These are phyloP conservation scores for Coccyzus lansbergi DNA, from an alignment of 2,797 vertebrate species.

Conservation along the genomic window DNA sequence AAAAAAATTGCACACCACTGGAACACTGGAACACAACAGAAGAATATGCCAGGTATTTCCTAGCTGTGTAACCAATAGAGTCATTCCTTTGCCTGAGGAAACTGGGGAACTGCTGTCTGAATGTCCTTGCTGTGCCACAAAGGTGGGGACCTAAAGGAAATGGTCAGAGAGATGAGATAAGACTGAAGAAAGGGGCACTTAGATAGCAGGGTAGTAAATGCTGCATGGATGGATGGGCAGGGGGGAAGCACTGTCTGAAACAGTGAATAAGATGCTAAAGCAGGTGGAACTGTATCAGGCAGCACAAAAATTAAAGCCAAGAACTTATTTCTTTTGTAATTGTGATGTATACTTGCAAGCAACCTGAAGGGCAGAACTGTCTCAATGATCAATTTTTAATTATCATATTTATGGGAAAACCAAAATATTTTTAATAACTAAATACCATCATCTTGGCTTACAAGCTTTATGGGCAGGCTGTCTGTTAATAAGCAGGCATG, in stretches of 20 bases:
- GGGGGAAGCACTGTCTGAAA: neutral
- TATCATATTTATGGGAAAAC: slow-evolving; percentile 18
- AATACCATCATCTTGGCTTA: neutral
- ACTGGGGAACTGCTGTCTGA: neutral
- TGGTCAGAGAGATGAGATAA: neutral
- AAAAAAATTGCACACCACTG: neutral
- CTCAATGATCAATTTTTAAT: slow-evolving; percentile 50
- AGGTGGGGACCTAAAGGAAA: neutral
- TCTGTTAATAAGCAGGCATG: neutral
- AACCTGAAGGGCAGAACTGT: slow-evolving; percentile 6
- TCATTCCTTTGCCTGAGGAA: neutral
- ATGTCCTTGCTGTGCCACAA: neutral
- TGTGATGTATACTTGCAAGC: neutral
- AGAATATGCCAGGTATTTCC: neutral
- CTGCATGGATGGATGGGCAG: fast-evolving
- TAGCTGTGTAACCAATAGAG: neutral
- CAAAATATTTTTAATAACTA: slow-evolving; percentile 46
- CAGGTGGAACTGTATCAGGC: neutral
- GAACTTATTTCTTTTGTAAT: neutral
- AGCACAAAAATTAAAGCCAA: neutral
- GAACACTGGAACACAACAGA: neutral
- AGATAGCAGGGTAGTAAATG: neutral
- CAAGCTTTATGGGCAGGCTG: neutral
- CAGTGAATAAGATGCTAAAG: neutral
- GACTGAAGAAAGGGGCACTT: neutral